Percentiles rank a stretch among this genome's conserved stretches.
These are phyloP conservation scores for Agriopis marginaria DNA, from an alignment of 2,888 invertebrate species.

Conservation along the genomic window DNA sequence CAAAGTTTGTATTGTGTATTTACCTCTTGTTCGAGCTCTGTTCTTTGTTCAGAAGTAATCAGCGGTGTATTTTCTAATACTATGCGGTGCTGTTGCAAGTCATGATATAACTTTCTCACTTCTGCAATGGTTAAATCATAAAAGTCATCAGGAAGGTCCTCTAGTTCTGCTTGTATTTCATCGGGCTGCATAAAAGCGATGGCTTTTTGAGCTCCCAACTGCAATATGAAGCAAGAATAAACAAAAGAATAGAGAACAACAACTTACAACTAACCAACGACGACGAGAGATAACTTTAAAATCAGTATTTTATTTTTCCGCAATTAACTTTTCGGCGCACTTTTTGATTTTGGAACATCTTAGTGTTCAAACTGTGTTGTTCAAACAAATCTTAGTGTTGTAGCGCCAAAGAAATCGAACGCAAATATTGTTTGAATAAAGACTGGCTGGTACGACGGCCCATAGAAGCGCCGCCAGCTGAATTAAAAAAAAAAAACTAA, in stretches of 20 bases:
- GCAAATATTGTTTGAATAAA: too few species aligned
- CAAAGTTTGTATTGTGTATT: not conserved
- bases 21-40: conserved; percentile 66
- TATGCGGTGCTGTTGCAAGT: conserved; percentile 88
- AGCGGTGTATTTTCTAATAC: conserved; percentile 91
- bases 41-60: conserved; percentile 82
- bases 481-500: too few species aligned
- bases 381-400: too few species aligned
- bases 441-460: too few species aligned
- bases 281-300: too few species aligned
- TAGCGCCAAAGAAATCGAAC: too few species aligned
- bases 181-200: conserved; percentile 90
- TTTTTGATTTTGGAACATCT: too few species aligned
- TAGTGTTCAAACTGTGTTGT: too few species aligned
- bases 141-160: conserved; percentile 94
- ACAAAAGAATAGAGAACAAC: not conserved
- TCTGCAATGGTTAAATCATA: conserved; percentile 95
- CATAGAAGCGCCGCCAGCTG: too few species aligned
- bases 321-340: too few species aligned
- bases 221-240: conserved; percentile 43
- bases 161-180: conserved; percentile 83
- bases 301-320: too few species aligned
- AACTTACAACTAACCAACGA: too few species aligned
- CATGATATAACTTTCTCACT: conserved; percentile 90
- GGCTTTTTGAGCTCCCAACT: conserved; percentile 92